Base-by-base conservation (phyloP, 2,888 invertebrate genomes). In the Oeneis ivallda region DNA sequence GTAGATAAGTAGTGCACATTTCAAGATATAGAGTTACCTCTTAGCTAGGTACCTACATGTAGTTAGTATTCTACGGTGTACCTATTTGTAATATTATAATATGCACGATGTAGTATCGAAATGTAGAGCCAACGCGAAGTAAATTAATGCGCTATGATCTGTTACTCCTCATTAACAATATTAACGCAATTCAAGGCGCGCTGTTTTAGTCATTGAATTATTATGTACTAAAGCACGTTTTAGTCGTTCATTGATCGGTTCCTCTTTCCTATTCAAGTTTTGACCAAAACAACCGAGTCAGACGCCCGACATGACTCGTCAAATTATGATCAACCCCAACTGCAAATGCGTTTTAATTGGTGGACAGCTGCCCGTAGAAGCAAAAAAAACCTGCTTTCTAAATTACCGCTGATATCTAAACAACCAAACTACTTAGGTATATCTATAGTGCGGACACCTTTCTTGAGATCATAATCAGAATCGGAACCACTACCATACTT, bases 381-480 rank as follows among this genome's bases (percentile, higher is more conserved):
- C 85, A 87, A 90, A 85, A n/a, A 26, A 76, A 90, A 89, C 87
- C 83, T 79, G 81, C 85, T 87, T 89, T 87, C 86, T 84, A 89
- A 89, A 89, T 89, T 83, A 85, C 86, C 79, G 80, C 83, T 83
- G 69, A 67, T 56, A 87, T 87, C 81, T 81, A n/a, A n/a, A 81
- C 75, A 72, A 74, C 72, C 69, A 70, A 70, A 70, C 56, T 62
- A n/a, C n/a, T n/a, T n/a, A 26, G 26, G 5, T 26, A 4, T 75
- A 37, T 78, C 76, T 80, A 76, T 79, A 79, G 77, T 76, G 77
- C 79, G 79, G 75, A 78, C 84, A 86, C 85, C 86, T 84, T 80
- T 76, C 79, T 75, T 70, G 72, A 83, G 89, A 88, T 89, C 76
- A 80, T 81, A 83, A 87, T 89, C 89, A 75, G 66, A 71, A 69